Evolutionary conservation across 1,140 invertebrate species (phyloP), one percentile per base, ranked within the genome.

Genomic region (Drosophila orosa): DNA sequence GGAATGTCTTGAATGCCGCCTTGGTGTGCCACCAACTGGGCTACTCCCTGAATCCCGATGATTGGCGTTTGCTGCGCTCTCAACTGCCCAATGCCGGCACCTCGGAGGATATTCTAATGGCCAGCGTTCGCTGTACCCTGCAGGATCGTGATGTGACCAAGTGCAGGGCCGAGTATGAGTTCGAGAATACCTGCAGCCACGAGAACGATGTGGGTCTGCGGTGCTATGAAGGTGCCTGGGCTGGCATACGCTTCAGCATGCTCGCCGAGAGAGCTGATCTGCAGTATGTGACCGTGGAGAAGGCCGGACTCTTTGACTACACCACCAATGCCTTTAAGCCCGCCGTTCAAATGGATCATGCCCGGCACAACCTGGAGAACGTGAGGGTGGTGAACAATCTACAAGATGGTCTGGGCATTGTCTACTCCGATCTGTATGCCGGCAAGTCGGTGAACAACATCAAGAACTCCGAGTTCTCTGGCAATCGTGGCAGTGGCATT

Each of bases 11-110:
- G 45, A 96, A 98, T 80, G 98, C 99, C 3, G 96, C 97, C 0
- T 92, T 99, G 22, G 98, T 97, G 0, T 99, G 99, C 91, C 97
- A 99, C 93, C 98, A 99, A 92, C 92, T 99, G 60, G 99, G 99
- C 0, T 93, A 98, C 50, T 97, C 96, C 0, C 93, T 99, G 7
- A 98, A 99, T 92, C 97, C 98, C 3, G 94, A 97, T 59, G 97
- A 99, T 92, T 99, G 98, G 96, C 94, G 95, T 58, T 92, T 98
- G 69, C 95, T 97, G 76, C 94, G 95, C 7, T 95, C 94, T 35
- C 95, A 97, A 92, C 95, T 98, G 69, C 97, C 97, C 3, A 93
- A 93, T 59, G 96, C 96, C 3, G 97, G 96, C 1, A 95, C 94
- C 4, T 94, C 95, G 3, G 96, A 97, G 91, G 94, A 95, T 50